Percentiles rank a stretch among this genome's conserved stretches.
These are phyloP conservation scores for Sturnira hondurensis DNA, from an alignment of 2,113 vertebrate genomes.

Conservation along the genomic window DNA sequence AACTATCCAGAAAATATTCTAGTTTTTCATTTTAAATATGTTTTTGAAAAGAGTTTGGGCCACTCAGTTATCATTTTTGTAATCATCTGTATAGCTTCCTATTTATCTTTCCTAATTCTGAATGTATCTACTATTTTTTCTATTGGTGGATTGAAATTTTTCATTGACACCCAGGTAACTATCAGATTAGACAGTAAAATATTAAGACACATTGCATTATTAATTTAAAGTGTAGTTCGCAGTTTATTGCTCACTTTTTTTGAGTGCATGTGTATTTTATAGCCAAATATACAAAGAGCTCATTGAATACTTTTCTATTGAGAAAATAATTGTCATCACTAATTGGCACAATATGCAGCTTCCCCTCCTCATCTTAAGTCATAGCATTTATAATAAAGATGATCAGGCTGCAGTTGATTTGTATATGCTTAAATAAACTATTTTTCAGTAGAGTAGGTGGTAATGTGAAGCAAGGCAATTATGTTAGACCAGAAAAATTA, in stretches of 20 bases:
- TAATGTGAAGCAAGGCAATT: not conserved
- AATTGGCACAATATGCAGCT: not conserved
- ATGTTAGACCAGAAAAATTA: not conserved
- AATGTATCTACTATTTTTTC: not conserved
- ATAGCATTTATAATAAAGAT: slow-evolving; percentile 25
- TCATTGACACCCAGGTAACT: not conserved
- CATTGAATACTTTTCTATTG: slow-evolving; percentile 1
- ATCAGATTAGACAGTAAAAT: slow-evolving; percentile 13
- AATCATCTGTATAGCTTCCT: not conserved
- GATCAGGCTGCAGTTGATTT: not conserved
- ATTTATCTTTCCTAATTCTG: not conserved
- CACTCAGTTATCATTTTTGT: not conserved
- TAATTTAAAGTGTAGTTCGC: slow-evolving; percentile 11
- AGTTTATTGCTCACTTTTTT: slow-evolving; percentile 37
- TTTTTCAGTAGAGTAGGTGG: not conserved
- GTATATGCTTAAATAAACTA: not conserved
- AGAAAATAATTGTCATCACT: slow-evolving; percentile 12
- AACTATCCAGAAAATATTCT: not conserved
- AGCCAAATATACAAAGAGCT: not conserved
- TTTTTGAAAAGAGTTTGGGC: not conserved
- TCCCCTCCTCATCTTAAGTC: not conserved
- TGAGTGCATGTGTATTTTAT: not conserved
- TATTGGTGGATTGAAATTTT: not conserved
- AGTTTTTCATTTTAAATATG: not conserved
- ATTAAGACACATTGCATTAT: slow-evolving; percentile 17